Evolutionary conservation across 2,797 vertebrate species (phyloP).

Genomic region (Gallinago stenura): DNA sequence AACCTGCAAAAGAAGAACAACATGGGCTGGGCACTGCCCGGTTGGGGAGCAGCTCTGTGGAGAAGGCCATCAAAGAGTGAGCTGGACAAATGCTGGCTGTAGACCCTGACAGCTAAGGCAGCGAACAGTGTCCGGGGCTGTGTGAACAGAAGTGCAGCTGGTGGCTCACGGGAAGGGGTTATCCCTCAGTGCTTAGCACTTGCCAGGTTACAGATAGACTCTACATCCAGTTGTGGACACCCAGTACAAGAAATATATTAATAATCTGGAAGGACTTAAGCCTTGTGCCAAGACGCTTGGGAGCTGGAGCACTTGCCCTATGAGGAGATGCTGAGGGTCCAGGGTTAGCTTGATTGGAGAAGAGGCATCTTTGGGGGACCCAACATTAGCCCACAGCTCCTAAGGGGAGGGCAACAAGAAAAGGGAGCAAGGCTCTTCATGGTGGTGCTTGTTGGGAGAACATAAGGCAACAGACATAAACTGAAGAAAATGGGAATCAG

Average conservation of each 20-base stretch:
- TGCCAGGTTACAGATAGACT: neutral
- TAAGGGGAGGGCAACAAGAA: neutral
- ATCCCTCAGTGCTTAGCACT: neutral
- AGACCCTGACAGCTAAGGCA: neutral
- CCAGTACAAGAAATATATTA: neutral
- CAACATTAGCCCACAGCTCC: neutral
- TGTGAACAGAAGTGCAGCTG: neutral
- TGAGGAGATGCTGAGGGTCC: neutral
- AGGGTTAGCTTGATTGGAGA: neutral
- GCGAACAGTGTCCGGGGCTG: accelerated
- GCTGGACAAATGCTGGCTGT: neutral
- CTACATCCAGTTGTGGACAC: neutral
- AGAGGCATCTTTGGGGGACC: neutral
- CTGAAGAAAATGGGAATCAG: neutral
- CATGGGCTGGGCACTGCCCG: accelerated
- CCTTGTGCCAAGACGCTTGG: neutral
- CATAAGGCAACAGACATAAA: neutral
- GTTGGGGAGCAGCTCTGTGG: neutral
- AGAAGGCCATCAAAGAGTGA: neutral
- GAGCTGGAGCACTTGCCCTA: neutral
- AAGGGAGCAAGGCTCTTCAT: neutral
- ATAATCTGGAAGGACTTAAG: neutral
- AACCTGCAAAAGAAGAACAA: neutral
- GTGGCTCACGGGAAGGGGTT: neutral
- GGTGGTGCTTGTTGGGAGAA: neutral